Conservation (phyloP, 2,888 invertebrate genomes). For the Cremastobaeus sp. region DNA sequence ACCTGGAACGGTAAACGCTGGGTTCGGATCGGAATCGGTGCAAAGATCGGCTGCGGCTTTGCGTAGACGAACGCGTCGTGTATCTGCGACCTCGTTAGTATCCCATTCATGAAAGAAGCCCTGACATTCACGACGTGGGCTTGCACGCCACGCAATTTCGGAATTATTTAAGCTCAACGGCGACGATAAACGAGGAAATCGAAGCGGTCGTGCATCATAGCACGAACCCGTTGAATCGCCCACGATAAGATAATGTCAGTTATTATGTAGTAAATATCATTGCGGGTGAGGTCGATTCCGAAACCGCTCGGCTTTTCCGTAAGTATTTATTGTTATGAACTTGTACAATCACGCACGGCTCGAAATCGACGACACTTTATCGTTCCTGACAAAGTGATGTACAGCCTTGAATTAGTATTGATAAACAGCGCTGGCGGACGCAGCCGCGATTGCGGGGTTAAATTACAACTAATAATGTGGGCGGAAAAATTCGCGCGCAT, state of each 20-base stretch:
- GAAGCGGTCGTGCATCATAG: too few relatives aligned
- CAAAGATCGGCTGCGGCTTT: slow-evolving; percentile 21
- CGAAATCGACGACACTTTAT: slow-evolving; percentile 23
- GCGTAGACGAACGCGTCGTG: not conserved
- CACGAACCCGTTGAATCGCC: too few relatives aligned
- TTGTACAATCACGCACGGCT: slow-evolving; percentile 10
- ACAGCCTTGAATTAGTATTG: slow-evolving; percentile 24
- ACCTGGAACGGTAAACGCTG: too few relatives aligned
- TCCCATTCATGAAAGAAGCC: slow-evolving; percentile 35
- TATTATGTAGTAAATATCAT: too few relatives aligned
- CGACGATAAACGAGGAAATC: too few relatives aligned
- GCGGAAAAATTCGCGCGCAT: too few relatives aligned
- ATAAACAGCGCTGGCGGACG: too few relatives aligned
- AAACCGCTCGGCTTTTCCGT: slow-evolving; percentile 28
- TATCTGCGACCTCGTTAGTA: slow-evolving; percentile 36
- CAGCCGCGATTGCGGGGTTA: too few relatives aligned
- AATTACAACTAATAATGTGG: too few relatives aligned
- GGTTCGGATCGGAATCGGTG: not conserved
- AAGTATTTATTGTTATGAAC: slow-evolving; percentile 42
- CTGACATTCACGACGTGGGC: slow-evolving; percentile 8
- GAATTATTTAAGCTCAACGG: slow-evolving; percentile 33
- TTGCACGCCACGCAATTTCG: slow-evolving; percentile 15
- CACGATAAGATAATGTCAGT: too few relatives aligned
- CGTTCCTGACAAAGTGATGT: slow-evolving; percentile 6
- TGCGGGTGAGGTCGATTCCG: too few relatives aligned